These are phyloP conservation scores for Ceuthmochares aereus DNA, from an alignment of 2,113 vertebrate species.

Conservation along the genomic window DNA sequence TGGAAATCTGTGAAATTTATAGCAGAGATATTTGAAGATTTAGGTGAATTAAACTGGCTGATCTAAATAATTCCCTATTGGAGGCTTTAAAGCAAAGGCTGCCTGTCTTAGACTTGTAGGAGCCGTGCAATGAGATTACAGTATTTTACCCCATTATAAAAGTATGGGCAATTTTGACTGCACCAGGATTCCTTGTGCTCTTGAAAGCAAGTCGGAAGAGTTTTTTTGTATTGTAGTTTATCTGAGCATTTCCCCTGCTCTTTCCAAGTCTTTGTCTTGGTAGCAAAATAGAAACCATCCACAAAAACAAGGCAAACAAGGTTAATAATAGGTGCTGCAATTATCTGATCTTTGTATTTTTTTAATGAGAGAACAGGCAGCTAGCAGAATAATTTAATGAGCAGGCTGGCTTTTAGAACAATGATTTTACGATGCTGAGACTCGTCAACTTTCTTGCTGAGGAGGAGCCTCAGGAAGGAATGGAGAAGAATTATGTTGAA, in stretches of 20 bases:
- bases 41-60: conserved; percentile 37
- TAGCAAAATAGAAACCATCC: conserved; percentile 67
- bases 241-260: not conserved
- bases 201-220: not conserved
- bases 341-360: conserved; percentile 84
- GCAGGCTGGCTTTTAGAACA: conserved; percentile 73
- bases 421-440: conserved; percentile 64
- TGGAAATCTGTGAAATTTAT: conserved; percentile 58
- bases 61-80: conserved; percentile 16
- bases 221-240: not conserved
- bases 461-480: conserved; percentile 60
- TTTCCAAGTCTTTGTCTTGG: conserved; percentile 67
- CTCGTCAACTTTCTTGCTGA: conserved; percentile 76
- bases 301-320: conserved; percentile 71
- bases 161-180: not conserved
- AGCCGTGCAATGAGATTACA: not conserved
- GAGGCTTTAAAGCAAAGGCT: conserved; percentile 16
- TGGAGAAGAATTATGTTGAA: conserved; percentile 70
- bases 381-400: conserved; percentile 83
- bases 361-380: conserved; percentile 85
- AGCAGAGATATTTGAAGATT: conserved; percentile 37
- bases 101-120: not conserved
- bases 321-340: conserved; percentile 79
- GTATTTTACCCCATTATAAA: not conserved
- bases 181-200: not conserved